phyloP scores from a whole-genome alignment of 2,888 invertebrate species.

The Lysandra coridon region DNA sequence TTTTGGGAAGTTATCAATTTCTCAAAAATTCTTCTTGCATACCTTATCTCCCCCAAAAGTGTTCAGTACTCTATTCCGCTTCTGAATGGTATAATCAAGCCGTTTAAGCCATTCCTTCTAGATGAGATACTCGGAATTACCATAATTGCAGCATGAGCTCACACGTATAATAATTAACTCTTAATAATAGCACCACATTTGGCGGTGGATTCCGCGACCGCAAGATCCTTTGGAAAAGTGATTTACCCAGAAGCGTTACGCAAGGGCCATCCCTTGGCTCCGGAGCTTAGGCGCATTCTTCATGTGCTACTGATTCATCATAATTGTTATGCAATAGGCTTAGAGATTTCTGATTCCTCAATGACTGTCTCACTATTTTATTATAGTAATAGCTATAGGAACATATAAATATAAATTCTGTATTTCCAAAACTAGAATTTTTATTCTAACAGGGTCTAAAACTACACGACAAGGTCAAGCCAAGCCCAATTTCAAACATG shows the following conservation, averaged over 20 bases:
- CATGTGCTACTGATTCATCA: neutral
- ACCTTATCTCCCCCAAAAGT: too few species aligned
- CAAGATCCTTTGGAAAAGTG: conserved; percentile 22
- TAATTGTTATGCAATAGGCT: neutral
- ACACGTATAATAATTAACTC: neutral
- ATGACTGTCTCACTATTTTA: too few species aligned
- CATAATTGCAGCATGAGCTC: neutral
- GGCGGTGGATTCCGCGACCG: conserved; percentile 14
- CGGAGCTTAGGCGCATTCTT: neutral
- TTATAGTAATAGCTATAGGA: too few species aligned
- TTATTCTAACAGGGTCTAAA: too few species aligned
- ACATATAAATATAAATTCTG: too few species aligned
- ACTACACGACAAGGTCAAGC: neutral
- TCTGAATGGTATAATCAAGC: too few species aligned
- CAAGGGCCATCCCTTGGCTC: conserved; percentile 9
- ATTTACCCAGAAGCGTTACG: conserved; percentile 8
- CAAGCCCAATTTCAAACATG: too few species aligned
- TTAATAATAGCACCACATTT: conserved; percentile 29
- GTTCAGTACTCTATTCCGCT: too few species aligned
- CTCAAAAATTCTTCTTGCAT: too few species aligned
- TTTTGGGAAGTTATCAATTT: too few species aligned
- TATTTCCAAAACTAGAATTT: neutral
- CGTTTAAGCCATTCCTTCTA: neutral
- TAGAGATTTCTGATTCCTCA: neutral
- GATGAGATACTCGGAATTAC: neutral